Base-by-base conservation (phyloP, 2,113 vertebrate genomes). In the Scalopus aquaticus region DNA sequence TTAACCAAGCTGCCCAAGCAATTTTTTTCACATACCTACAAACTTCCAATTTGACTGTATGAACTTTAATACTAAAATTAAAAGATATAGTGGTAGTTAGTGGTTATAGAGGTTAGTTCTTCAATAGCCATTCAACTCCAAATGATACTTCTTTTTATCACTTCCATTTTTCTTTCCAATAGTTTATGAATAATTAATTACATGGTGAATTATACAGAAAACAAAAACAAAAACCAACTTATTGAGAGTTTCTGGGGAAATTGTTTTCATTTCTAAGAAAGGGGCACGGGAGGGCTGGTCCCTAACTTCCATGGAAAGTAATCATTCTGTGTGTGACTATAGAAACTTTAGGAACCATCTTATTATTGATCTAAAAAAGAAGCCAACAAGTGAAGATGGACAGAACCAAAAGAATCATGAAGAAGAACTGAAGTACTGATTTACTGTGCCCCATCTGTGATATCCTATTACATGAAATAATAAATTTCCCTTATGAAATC, bases 261-360 rank as follows among this genome's bases (percentile, higher is more conserved):
- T 15, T 54, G n/a, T 72, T 69, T 32, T 87, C 15, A 91, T 77
- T 96, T 37, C 28, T 62, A 74, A 86, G 35, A 79, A 91, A 87
- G 22, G 67, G 54, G n/a, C 0, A 62, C 10, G 79, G 56, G 17
- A 54, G 3, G 46, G 35, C 30, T 24, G 46, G 32, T 37, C 32
- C 32, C 49, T 56, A 67, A 60, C 8, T 74, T 79, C 37, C 24
- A 79, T 0, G 46, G 74, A 73, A 82, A 73, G 69, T n/a, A 67
- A 78, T 26, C 37, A 24, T 58, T 72, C 15, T 81, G 30, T 30
- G 19, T 60, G 32, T 32, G 37, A 85, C 35, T 42, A 58, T 1
- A 64, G 15, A 32, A 69, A 64, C 1, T 13, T 58, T 30, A 32
- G 15, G 20, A 19, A 28, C 17, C 9, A 51, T 72, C 4, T 9